Evolutionary conservation across 1,140 invertebrate species (phyloP).

Genomic region (Rhagoletis zephyria): DNA sequence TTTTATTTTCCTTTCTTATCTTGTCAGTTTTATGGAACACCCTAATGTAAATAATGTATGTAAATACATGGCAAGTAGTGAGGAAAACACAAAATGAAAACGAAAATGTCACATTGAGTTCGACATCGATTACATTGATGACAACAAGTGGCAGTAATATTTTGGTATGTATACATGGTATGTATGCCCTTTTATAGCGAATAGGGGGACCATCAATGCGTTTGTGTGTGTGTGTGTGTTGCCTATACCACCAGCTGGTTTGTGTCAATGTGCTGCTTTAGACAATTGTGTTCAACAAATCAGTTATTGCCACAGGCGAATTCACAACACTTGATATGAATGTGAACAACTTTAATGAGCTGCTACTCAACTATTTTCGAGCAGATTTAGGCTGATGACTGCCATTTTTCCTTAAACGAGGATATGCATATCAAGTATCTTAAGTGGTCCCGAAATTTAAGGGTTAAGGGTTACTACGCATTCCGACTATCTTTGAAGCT

Average conservation of each 20-base stretch:
- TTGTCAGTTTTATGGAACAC: not conserved
- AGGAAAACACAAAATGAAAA: not conserved
- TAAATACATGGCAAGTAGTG: not conserved
- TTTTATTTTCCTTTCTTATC: no score
- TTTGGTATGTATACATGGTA: no score
- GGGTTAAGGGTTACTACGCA: no score
- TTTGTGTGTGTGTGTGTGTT: not conserved
- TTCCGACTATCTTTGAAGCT: no score
- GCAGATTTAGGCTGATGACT: not conserved
- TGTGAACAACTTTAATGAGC: slow-evolving; percentile 39
- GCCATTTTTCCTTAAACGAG: no score
- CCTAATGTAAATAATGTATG: not conserved
- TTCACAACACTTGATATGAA: slow-evolving; percentile 19
- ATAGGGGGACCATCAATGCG: not conserved
- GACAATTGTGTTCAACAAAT: slow-evolving; percentile 12
- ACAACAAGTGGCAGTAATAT: slow-evolving; percentile 29
- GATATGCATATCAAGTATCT: no score
- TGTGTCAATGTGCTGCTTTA: not conserved
- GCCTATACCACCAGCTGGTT: slow-evolving; percentile 8
- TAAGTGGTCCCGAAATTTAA: no score
- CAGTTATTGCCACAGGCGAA: slow-evolving; percentile 1
- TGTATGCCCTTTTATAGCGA: not conserved
- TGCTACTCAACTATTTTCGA: no score
- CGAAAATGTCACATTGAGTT: slow-evolving; percentile 27
- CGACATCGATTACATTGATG: slow-evolving; percentile 40